Evolutionary conservation across 2,888 invertebrate genomes (phyloP).

Genomic region (Pseudococcus jackbeardsleyi): DNA sequence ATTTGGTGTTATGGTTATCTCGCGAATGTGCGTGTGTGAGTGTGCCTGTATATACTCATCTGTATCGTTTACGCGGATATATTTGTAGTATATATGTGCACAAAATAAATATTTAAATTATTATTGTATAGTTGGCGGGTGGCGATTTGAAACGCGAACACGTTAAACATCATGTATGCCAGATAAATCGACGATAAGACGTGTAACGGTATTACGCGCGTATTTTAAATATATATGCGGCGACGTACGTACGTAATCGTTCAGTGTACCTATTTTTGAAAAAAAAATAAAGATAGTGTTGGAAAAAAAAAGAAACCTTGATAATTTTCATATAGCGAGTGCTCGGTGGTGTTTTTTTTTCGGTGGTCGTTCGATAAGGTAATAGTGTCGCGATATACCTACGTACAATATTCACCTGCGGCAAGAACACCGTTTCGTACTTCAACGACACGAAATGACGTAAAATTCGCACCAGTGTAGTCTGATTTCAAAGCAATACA

Average conservation of each 20-base stretch:
- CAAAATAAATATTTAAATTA: slow-evolving; percentile 53
- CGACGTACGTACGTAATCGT: not conserved
- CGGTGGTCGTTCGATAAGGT: not conserved
- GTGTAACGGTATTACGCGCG: not conserved
- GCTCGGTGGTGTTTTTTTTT: not conserved
- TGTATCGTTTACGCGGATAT: not conserved
- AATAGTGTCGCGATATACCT: not conserved
- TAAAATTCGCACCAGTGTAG: not conserved
- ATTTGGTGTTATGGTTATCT: slow-evolving; percentile 30
- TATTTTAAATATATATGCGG: not conserved
- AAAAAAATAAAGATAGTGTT: not conserved
- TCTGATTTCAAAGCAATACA: not conserved
- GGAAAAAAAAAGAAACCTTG: not conserved
- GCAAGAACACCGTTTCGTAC: not conserved
- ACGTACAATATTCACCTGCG: not conserved
- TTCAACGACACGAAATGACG: not conserved
- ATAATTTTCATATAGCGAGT: not conserved
- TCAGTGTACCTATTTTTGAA: not conserved
- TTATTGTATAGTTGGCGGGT: slow-evolving; percentile 12
- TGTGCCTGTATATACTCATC: not conserved
- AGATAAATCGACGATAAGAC: slow-evolving; percentile 32
- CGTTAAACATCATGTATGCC: slow-evolving; percentile 28
- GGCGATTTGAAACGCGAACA: slow-evolving; percentile 6
- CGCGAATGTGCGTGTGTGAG: not conserved
- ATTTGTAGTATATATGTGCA: slow-evolving; percentile 21